Conservation (phyloP, 2,113 vertebrate genomes). For the Delphinapterus leucas region DNA sequence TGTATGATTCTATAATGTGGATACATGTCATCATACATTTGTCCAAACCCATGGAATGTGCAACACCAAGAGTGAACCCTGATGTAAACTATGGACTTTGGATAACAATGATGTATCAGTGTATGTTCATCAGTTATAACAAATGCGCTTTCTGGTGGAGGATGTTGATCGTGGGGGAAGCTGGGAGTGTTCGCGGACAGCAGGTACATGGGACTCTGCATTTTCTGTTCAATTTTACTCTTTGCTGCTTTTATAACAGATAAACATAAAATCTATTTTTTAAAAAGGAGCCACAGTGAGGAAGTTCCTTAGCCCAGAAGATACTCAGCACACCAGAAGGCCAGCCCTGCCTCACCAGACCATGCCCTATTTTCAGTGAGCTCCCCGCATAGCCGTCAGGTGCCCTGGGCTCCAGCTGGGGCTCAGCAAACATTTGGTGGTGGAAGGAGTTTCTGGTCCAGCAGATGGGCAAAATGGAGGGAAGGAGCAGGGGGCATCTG, state of each 20-base stretch:
- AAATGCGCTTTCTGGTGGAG: not conserved
- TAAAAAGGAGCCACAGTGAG: not conserved
- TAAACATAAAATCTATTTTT: not conserved
- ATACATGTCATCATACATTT: fast-evolving
- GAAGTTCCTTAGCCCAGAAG: not conserved
- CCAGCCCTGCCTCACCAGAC: not conserved
- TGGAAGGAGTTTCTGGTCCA: not conserved
- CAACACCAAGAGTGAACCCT: not conserved
- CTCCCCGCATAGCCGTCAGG: not conserved
- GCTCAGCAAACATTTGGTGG: not conserved
- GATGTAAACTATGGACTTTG: not conserved
- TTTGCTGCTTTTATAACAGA: not conserved
- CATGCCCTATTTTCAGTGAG: fast-evolving
- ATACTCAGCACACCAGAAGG: not conserved
- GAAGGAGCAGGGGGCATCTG: not conserved
- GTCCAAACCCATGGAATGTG: too few species aligned
- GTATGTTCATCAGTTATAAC: not conserved
- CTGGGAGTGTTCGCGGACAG: not conserved
- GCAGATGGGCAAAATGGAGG: not conserved
- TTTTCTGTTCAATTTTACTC: not conserved
- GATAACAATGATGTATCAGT: not conserved
- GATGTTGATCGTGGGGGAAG: too few species aligned
- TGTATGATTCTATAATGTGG: fast-evolving
- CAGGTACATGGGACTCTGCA: not conserved
- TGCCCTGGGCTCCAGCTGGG: not conserved